A percentile compares a stretch with the other conserved stretches of the same genome.
Evolutionary conservation across 23 tunicate genomes (phyloP).

Genomic region (Aplidium turbinatum): DNA sequence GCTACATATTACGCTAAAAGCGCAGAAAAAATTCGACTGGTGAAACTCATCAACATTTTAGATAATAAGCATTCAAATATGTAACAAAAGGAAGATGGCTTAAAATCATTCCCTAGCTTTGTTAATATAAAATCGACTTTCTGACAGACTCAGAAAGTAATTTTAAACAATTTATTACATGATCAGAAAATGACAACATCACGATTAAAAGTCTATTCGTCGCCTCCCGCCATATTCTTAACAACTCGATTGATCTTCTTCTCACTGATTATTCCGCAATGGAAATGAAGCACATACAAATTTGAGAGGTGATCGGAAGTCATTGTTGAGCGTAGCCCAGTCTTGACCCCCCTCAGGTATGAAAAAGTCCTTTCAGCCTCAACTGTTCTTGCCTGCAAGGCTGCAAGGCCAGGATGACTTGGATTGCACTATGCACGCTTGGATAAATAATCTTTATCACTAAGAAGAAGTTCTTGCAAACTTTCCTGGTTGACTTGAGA

Average conservation of each 20-base stretch:
- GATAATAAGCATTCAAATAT: too few relatives aligned
- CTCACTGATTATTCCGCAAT: conserved; percentile 2
- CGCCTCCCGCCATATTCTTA: conserved; percentile 13
- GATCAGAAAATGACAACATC: conserved; percentile 1
- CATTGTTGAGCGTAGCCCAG: conserved; percentile 20
- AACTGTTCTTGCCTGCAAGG: conserved; percentile 20
- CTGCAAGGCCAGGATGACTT: conserved; percentile 8
- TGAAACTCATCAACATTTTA: too few relatives aligned
- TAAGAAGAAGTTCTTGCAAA: conserved; percentile 23
- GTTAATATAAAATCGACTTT: too few relatives aligned
- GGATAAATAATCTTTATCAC: conserved; percentile 14
- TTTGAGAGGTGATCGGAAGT: conserved; percentile 27
- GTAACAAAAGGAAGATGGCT: too few relatives aligned
- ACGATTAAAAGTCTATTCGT: conserved; percentile 17
- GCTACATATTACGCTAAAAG: too few relatives aligned
- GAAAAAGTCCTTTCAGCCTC: conserved; percentile 34
- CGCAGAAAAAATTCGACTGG: too few relatives aligned
- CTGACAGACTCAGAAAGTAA: too few relatives aligned
- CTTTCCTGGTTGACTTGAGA: conserved; percentile 23
- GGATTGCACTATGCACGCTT: conserved; percentile 22
- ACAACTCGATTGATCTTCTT: conserved; percentile 26
- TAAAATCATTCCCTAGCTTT: too few relatives aligned
- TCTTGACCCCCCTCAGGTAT: conserved; percentile 7
- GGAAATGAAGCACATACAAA: conserved; percentile 21
- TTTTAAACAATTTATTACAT: too few relatives aligned